These are phyloP conservation scores for Steinernema khuongi DNA, from an alignment of 1,140 invertebrate genomes.

Conservation along the genomic window DNA sequence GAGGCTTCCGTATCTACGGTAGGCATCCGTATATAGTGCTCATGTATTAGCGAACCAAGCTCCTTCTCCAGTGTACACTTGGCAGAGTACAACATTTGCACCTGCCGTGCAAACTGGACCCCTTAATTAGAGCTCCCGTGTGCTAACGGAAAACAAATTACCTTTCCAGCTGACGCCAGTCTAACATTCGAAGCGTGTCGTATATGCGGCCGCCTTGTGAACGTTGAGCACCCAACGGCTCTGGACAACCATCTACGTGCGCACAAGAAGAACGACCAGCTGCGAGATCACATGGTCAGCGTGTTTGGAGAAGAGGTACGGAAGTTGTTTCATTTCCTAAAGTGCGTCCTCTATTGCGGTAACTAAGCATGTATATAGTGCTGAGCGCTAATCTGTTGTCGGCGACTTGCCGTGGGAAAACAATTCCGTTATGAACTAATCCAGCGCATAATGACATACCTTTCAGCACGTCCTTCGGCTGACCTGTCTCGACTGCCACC, in stretches of 20 bases:
- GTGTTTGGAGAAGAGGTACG: conserved; percentile 25
- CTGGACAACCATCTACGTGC: conserved; percentile 36
- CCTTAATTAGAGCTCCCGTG: too few species aligned
- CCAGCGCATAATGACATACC: background rate
- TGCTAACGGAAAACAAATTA: too few species aligned
- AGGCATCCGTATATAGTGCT: background rate
- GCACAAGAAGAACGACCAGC: conserved; percentile 40
- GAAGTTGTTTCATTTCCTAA: background rate
- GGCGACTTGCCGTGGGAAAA: too few species aligned
- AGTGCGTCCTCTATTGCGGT: background rate
- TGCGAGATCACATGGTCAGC: conserved; percentile 24
- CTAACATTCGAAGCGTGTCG: conserved; percentile 28
- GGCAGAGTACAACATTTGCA: too few species aligned
- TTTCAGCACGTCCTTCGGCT: conserved; percentile 29
- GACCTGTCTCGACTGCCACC: conserved; percentile 32
- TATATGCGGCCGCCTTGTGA: conserved; percentile 37
- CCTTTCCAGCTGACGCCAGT: conserved; percentile 13
- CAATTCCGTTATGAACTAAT: background rate
- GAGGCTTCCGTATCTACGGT: background rate
- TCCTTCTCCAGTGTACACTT: too few species aligned
- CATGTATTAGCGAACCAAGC: background rate
- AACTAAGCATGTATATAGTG: too few species aligned
- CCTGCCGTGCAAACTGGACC: background rate
- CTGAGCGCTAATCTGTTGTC: too few species aligned
- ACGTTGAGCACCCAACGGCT: conserved; percentile 37